Base-by-base conservation (phyloP, 2,888 invertebrate genomes). In the Pyrocoelia pectoralis region DNA sequence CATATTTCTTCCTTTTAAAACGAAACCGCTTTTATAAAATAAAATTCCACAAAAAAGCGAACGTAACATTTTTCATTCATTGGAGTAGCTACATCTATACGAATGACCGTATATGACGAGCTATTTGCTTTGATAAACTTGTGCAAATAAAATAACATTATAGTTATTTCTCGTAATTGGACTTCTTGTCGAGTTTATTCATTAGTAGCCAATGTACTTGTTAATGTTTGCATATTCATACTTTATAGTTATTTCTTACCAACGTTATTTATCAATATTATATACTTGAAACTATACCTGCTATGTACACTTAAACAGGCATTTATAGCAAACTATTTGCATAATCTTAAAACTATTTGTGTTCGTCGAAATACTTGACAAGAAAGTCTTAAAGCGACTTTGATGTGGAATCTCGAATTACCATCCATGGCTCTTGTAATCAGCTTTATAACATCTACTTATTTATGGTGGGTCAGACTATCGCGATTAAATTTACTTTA, bases 81-180 rank as follows among this genome's bases (percentile, higher is more conserved):
- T 72, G 70, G 72, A 72, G 70, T 68, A 63, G 70, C 68, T 68
- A 68, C 62, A 71, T 70, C 68, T 71, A 71, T 67, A 70, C 71
- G 72, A 72, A 71, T 74, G 72, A 68, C 75, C 75, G 72, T 74
- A 75, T 74, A 74, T 67, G 74, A 71, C 65, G 57, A 69, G 66
- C 67, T 66, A 68, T 24, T 64, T 68, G 65, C 68, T 62, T 70
- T 74, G 73, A 75, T 75, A 73, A 74, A 74, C 68, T 72, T 70
- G 68, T 68, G 61, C 67, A 71, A 70, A 75, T 73, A 73, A 73
- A 73, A 73, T 73, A 68, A 24, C 70, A 69, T 72, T 74, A 73
- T 68, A 69, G 61, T 65, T 70, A 68, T 62, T 68, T 66, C 61
- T 67, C 59, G 68, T 75, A 43, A 75, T 75, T 75, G 73, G 74